Conservation (phyloP, 1,140 invertebrate genomes). For the Sarcophaga bullata region DNA sequence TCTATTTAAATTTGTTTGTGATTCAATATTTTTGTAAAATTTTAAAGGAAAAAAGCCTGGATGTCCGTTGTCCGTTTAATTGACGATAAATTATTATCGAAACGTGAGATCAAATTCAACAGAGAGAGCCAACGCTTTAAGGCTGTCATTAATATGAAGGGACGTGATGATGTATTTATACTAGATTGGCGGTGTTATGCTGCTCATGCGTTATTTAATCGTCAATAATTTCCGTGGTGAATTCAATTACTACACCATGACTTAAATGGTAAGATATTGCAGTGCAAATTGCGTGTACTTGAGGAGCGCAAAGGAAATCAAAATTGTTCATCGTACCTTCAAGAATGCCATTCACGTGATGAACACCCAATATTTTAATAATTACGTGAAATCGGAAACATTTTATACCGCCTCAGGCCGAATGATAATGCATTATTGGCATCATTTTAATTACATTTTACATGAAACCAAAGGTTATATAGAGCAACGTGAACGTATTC, state of each 20-base stretch:
- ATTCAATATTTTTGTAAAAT: neutral
- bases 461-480: slow-evolving; percentile 52
- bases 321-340: slow-evolving; percentile 59
- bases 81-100: slow-evolving; percentile 52
- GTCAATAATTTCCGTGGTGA: slow-evolving; percentile 56
- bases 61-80: slow-evolving; percentile 53
- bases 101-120: slow-evolving; percentile 57
- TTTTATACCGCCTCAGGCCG: slow-evolving; percentile 53
- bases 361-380: slow-evolving; percentile 60
- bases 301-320: slow-evolving; percentile 59
- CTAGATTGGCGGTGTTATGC: slow-evolving; percentile 58
- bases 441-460: slow-evolving; percentile 55
- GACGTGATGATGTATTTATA: slow-evolving; percentile 56
- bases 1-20: too few species aligned
- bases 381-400: slow-evolving; percentile 57
- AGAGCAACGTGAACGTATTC: slow-evolving; percentile 46
- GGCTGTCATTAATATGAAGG: slow-evolving; percentile 57
- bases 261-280: slow-evolving; percentile 48
- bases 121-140: slow-evolving; percentile 58
- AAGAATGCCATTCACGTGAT: slow-evolving; percentile 51
- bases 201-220: slow-evolving; percentile 56
- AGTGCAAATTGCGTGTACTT: slow-evolving; percentile 52
- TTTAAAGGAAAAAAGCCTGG: slow-evolving; percentile 51
- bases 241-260: slow-evolving; percentile 61
- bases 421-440: slow-evolving; percentile 58